phyloP scores from a whole-genome alignment of 2,113 vertebrate genomes.

The Orthonyx spaldingii region DNA sequence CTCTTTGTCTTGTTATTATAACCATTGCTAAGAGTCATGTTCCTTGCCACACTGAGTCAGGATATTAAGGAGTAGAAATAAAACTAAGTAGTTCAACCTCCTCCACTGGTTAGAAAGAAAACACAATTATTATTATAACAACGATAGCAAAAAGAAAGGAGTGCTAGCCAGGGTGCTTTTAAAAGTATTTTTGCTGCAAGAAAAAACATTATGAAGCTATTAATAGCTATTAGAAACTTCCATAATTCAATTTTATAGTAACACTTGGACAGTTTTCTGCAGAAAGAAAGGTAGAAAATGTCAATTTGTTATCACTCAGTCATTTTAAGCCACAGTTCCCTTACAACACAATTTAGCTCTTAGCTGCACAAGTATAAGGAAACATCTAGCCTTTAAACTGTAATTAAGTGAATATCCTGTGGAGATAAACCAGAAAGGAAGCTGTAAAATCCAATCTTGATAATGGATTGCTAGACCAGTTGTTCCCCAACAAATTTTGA shows the following conservation, averaged over 20 bases:
- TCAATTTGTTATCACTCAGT: not conserved
- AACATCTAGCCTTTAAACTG: not conserved
- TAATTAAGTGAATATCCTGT: not conserved
- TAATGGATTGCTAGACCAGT: not conserved
- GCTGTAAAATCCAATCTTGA: not conserved
- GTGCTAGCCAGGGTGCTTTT: not conserved
- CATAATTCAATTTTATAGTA: not conserved
- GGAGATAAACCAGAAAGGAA: not conserved
- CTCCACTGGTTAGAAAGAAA: not conserved
- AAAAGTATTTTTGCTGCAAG: not conserved
- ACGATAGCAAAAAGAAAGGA: not conserved
- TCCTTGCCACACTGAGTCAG: not conserved
- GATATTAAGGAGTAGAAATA: conserved; percentile 28
- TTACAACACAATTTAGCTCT: not conserved
- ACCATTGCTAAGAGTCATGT: not conserved
- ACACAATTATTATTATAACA: not conserved
- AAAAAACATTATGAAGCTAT: not conserved
- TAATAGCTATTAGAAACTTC: not conserved
- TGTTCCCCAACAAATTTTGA: not conserved
- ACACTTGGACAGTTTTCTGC: not conserved
- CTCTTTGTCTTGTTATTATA: not conserved
- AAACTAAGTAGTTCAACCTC: not conserved
- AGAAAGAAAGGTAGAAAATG: not conserved
- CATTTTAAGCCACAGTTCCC: not conserved
- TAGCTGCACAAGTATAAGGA: not conserved